Percentiles rank a stretch among this genome's conserved stretches.
Evolutionary conservation across 1,140 invertebrate genomes (phyloP).

Genomic region (Triops cancriformis): DNA sequence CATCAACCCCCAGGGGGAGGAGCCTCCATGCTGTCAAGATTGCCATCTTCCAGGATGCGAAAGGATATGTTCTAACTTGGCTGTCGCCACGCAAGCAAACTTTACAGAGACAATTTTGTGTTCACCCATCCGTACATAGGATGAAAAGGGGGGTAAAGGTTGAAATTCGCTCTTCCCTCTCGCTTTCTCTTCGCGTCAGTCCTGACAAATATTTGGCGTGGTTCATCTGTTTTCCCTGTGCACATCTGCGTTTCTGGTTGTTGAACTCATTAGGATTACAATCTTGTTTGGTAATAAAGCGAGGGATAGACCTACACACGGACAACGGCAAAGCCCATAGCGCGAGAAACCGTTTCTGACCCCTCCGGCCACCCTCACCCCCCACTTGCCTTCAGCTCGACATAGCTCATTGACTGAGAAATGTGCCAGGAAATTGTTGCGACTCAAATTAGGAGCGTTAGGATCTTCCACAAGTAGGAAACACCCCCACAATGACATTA

Average conservation of each 20-base stretch:
- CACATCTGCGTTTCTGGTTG: not conserved
- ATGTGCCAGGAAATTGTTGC: not conserved
- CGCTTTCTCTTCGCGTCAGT: no score
- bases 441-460: not conserved
- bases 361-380: not conserved
- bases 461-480: no score
- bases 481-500: no score
- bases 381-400: not conserved
- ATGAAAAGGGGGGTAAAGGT: no score
- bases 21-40: no score
- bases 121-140: no score
- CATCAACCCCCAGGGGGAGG: no score
- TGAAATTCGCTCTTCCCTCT: not conserved
- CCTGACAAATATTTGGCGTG: not conserved
- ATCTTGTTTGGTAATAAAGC: constrained; percentile 6
- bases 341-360: not conserved
- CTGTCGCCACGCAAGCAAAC: no score
- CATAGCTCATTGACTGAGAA: not conserved
- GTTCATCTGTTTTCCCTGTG: not conserved
- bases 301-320: no score
- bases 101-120: no score
- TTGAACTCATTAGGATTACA: constrained; percentile 6
- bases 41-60: no score
- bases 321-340: not conserved
- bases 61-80: no score